Evolutionary conservation across 1,140 invertebrate genomes (phyloP), one percentile per base, ranked within the genome.

Genomic region (Diachasmimorpha longicaudata): DNA sequence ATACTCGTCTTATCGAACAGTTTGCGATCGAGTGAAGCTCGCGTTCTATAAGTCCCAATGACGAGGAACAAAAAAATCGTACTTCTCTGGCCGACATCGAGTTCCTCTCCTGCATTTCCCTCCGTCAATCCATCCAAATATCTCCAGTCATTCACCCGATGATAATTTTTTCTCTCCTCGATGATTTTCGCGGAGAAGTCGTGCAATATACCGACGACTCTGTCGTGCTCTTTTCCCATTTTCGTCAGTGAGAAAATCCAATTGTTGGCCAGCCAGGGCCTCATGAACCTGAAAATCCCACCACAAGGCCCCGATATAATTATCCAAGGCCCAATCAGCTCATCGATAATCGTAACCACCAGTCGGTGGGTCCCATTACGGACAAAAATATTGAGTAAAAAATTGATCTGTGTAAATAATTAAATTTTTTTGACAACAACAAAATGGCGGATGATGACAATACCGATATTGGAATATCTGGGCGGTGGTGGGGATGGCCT

Each of bases 131-230:
- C 21, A n/a, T 63, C 48, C 31, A 79, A 77, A 76, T 69, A 77
- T 70, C 76, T 76, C 23, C 58, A 70, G n/a, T 63, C 72, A 0
- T 80, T 82, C 72, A 74, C 25, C 42, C 79, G 39, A 46, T 84
- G 83, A 36, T 81, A 82, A 44, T 80, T 67, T 63, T 81, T 74
- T 16, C 80, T 77, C 52, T 81, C 77, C 4, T 74, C 69, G 52
- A 84, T 83, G 36, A 84, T 81, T 79, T 78, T 79, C 19, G 13
- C 14, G 3, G 81, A 72, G 25, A 81, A 77, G 0, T 36, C 48
- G 77, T 83, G 80, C 21, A 83, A 69, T 21, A 70, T 42, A 55
- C 78, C 77, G 6, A 83, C 48, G 14, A 55, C 0, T 39, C 42
- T 36, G 11, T 42, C 31, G 37, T 79, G 78, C 39, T 63, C 23